Percentiles rank a stretch among this genome's conserved stretches.
These are phyloP conservation scores for Clarias batrachus DNA, from an alignment of 2,113 vertebrate species.

Conservation along the genomic window DNA sequence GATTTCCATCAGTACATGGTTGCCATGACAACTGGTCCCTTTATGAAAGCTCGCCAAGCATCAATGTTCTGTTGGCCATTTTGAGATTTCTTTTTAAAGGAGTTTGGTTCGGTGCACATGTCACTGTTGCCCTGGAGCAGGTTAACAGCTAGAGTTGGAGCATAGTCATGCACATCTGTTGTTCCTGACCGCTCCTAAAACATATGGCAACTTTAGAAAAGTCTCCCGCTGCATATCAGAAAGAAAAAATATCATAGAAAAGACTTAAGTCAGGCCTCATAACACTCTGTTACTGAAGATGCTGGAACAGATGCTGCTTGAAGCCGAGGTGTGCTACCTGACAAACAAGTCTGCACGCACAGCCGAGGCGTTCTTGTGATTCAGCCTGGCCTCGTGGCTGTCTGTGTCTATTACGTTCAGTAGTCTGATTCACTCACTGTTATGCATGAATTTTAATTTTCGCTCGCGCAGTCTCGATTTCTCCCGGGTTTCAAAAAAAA, in stretches of 20 bases:
- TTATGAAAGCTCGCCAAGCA: conserved; percentile 53
- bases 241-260: not conserved
- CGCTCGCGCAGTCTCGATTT: not conserved
- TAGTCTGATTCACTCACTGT: not conserved
- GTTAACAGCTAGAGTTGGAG: not conserved
- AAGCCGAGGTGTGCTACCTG: not conserved
- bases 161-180: conserved; percentile 21
- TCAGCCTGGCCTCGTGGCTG: not conserved
- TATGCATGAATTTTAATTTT: not conserved
- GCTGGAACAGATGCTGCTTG: conserved; percentile 2
- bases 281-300: not conserved
- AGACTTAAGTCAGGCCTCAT: not conserved
- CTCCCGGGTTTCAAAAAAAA: not conserved
- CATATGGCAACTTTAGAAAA: not conserved
- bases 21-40: conserved; percentile 55
- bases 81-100: conserved; percentile 18
- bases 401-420: not conserved
- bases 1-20: conserved; percentile 56
- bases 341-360: not conserved
- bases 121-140: conserved; percentile 22
- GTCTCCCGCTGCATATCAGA: not conserved
- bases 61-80: conserved; percentile 43
- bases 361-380: not conserved
- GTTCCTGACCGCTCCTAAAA: not conserved
- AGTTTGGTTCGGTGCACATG: not conserved